A percentile compares a stretch with the other conserved stretches of the same genome.
These are phyloP conservation scores for Lanius collurio DNA, from an alignment of 2,113 vertebrate genomes.

Conservation along the genomic window DNA sequence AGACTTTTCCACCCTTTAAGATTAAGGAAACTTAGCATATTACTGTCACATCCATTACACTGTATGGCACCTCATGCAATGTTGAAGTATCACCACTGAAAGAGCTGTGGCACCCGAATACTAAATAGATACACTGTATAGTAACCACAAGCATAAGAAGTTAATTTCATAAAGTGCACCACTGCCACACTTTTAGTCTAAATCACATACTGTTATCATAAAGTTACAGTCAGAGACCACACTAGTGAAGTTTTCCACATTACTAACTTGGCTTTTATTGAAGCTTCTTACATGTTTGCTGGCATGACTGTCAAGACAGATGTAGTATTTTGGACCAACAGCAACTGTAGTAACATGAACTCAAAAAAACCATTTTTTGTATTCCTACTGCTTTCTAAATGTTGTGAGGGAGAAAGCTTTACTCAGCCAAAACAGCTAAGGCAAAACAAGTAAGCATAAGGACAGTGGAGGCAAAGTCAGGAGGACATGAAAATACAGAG, in stretches of 20 bases:
- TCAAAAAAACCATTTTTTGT: not conserved
- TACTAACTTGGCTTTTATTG: not conserved
- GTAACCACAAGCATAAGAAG: not conserved
- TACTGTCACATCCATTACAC: constrained; percentile 2
- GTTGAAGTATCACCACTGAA: not conserved
- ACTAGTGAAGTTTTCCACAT: not conserved
- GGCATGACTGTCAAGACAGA: not conserved
- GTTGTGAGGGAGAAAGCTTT: not conserved
- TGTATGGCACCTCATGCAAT: not conserved
- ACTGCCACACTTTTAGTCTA: not conserved
- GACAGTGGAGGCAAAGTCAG: not conserved
- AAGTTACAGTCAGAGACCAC: not conserved
- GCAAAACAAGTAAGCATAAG: not conserved
- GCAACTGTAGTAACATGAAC: fast-evolving
- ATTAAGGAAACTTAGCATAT: constrained; percentile 10
- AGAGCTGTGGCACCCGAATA: not conserved
- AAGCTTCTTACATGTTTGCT: not conserved
- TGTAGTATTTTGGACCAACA: not conserved
- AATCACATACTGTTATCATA: not conserved
- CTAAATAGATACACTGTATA: not conserved
- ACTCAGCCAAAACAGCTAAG: not conserved
- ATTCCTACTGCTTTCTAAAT: not conserved
- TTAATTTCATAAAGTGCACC: not conserved
- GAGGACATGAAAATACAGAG: not conserved
- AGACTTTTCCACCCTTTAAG: not conserved